Evolutionary conservation across 1,140 invertebrate species (phyloP).

Genomic region (Drosophila parabipectinata): DNA sequence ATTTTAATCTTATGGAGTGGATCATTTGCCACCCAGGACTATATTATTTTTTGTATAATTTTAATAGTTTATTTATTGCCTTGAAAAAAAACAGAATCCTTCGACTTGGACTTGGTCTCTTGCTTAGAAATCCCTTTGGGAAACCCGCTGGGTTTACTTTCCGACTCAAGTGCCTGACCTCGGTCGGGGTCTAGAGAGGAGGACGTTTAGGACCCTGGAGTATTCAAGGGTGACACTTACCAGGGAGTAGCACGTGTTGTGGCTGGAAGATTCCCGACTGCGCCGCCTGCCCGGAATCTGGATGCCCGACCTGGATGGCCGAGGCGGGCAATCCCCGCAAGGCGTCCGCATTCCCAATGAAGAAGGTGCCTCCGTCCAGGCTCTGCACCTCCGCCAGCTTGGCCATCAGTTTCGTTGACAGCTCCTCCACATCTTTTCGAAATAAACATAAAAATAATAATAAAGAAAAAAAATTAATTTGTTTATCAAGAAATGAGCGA

Average conservation of each 20-base stretch:
- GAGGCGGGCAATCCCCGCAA: constrained; percentile 60
- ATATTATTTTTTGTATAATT: too few relatives aligned
- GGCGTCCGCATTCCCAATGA: constrained; percentile 81
- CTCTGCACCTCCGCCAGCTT: constrained; percentile 83
- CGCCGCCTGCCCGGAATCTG: constrained; percentile 10
- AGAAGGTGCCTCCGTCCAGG: constrained; percentile 80
- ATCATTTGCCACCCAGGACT: constrained; percentile 49
- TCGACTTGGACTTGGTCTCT: neutral
- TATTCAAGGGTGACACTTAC: constrained; percentile 57
- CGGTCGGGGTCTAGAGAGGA: neutral
- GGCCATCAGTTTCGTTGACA: constrained; percentile 85
- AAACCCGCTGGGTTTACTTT: constrained; percentile 13
- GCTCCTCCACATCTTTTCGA: constrained; percentile 84
- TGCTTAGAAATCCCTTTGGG: neutral
- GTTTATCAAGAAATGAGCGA: neutral
- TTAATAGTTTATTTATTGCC: neutral
- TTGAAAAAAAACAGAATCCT: neutral
- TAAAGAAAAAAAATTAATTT: neutral
- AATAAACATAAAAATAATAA: constrained; percentile 27
- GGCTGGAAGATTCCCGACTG: constrained; percentile 78
- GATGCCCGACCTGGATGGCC: constrained; percentile 12
- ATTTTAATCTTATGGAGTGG: neutral
- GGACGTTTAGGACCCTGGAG: too few relatives aligned
- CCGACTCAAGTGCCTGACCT: constrained; percentile 44
- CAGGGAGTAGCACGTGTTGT: constrained; percentile 81